Evolutionary conservation across 2,113 vertebrate species (phyloP), one percentile per base, ranked within the genome.

Genomic region (Psilopogon haemacephalus): DNA sequence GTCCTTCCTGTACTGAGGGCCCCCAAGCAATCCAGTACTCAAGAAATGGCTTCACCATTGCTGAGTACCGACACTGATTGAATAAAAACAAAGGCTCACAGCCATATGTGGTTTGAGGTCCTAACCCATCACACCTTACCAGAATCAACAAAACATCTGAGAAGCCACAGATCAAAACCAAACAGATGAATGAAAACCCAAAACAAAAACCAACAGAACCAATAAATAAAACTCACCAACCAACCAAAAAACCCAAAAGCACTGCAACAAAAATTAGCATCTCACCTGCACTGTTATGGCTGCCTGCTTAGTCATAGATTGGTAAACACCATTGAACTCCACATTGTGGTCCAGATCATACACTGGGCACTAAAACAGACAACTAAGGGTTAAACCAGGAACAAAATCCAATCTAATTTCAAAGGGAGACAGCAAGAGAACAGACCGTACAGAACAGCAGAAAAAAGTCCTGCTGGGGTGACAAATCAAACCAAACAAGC

Each of bases 231-330:
- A 50, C 48, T 12, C 48, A 24, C 23, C 23, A 23, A 50, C 48
- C 48, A 50, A 50, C 48, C 21, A 24, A 50, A 50, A 50, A 50
- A 50, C 48, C 48, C 48, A 50, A 24, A 12, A 50, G 23, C 23
- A 44, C 12, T 52, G 20, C 11, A 27, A 77, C 54, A 65, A 70
- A 60, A 70, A 67, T 12, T 4, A 68, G 46, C 5, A 16, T 89
- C 97, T 97, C 74, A 98, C 98, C 98, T 98, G 98, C 18, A 98
- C 93, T 0, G 98, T 98, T 90, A 98, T 98, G 46, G 98, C 97
- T 77, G 98, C 98, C 90, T 98, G 97, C 94, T 98, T 98, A 63
- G 98, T 98, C 98, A 98, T 98, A 64, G 98, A 97, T 92, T 98
- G 98, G 86, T 98, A 98, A 84, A 98, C 95, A 78, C 98, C 98